Base-by-base conservation (phyloP, 2,113 vertebrate genomes). In the Paradoxurus hermaphroditus region DNA sequence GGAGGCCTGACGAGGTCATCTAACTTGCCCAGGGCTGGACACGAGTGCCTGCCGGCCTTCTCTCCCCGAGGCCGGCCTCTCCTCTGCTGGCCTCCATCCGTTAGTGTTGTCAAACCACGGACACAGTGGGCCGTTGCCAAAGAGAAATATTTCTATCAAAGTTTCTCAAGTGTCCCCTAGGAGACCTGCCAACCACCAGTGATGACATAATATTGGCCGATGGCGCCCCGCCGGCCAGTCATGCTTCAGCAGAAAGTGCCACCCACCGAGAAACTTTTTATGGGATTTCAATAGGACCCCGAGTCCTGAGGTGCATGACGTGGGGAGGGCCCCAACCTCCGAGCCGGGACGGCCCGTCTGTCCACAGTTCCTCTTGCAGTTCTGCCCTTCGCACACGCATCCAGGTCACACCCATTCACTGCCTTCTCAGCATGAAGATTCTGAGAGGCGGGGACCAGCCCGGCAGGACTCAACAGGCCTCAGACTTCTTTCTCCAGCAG, bases 61-160 rank as follows among this genome's bases (percentile, higher is more conserved):
- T 27, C 39, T 18, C 31, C 63, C n/a, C 1, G 0, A 11, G 41
- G 12, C 46, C 9, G 3, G 15, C 56, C 72, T 78, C 31, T 49
- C 34, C 75, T 1, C 19, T 10, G 56, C 65, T 5, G 78, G 82
- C 34, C 62, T 3, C 49, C 49, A 88, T 81, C 93, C 92, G 85
- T 78, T 90, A 63, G 46, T n/a, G 56, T 70, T 31, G 90, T 81
- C 87, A 23, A 19, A n/a, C 77, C 44, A 4, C 90, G 93, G 0
- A 34, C 19, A 77, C 86, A 68, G 59, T 86, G 1, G 0, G 53
- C 44, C 39, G 9, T 27, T 87, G 96, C 77, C 86, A 89, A 70
- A 94, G 78, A 90, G 96, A 94, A 81, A 14, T 82, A 14, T 56
- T 91, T 91, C 95, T 95, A 31, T 93, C 44, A 3, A 62, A 81